Base-by-base conservation (phyloP, 23 tunicate species). In the Ciona savignyi region DNA sequence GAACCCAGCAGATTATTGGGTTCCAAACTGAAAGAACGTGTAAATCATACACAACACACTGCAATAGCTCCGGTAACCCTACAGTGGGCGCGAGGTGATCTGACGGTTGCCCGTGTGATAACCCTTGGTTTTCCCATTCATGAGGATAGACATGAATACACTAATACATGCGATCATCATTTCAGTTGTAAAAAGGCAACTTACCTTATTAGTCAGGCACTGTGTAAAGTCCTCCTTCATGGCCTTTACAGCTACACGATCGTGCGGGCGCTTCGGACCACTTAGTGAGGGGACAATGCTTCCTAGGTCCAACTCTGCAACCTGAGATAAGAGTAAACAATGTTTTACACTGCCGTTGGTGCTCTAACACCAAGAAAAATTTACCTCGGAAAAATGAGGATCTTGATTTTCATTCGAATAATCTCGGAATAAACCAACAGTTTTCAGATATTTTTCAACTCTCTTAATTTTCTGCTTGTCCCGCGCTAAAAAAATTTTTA, bases 231-330 rank as follows among this genome's bases (percentile, higher is more conserved):
- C 98, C 0, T 73, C 23, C 51, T 86, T 74, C 98, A 93, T 93
- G 0, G 68, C 79, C 26, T 85, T 35, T 27, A 93, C 98, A 1
- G 98, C 79, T 27, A 93, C 98, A 30, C 98, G 67, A 65, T 93
- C 98, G 31, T 93, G 98, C 1, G 98, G 98, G 23, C 98, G 87
- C 65, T 93, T 93, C 1, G 98, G 98, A 34, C 98, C 98, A 48
- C 93, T 86, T 0, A 93, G 68, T 4, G 98, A 93, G 22, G 98
- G 93, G 1, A 93, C 98, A 63, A 93, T 86, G 4, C 75, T 70
- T 35, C 78, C 70, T 51, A 93, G 73, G 66, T 93, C 93, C 20
- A 93, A 76, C 42, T 93, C 93, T 6, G 76, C 75, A 30, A 91
- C 86, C 97, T 91, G 85, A 19, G 76, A 42, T 42, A 42, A n/a